phyloP scores from a whole-genome alignment of 1,140 invertebrate genomes.

The Agrypnia vestita region DNA sequence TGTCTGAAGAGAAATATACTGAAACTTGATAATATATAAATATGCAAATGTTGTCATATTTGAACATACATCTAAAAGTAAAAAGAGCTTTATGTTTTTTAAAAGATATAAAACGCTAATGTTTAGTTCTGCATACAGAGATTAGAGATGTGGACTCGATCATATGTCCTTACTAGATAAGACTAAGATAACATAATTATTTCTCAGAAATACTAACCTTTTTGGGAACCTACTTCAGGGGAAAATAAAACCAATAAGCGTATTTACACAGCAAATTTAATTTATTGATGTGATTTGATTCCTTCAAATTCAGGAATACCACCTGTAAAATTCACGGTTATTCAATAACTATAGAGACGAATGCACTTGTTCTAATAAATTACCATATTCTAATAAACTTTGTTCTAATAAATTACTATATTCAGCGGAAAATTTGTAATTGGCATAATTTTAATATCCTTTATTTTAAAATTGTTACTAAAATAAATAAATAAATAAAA shows the following conservation, averaged over 20 bases:
- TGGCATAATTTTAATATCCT: too few relatives aligned
- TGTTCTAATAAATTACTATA: too few relatives aligned
- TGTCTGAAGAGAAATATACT: conserved; percentile 58
- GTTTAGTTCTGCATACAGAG: conserved; percentile 58
- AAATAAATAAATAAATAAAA: conserved; percentile 48
- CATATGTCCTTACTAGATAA: conserved; percentile 46
- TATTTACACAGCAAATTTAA: conserved; percentile 40
- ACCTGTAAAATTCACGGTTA: conserved; percentile 57
- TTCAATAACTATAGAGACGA: too few relatives aligned
- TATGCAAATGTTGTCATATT: conserved; percentile 50
- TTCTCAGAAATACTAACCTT: conserved; percentile 14
- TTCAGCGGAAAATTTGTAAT: too few relatives aligned
- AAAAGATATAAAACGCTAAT: conserved; percentile 37
- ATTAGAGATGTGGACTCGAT: conserved; percentile 51
- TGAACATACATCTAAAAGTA: conserved; percentile 55
- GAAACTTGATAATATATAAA: conserved; percentile 55
- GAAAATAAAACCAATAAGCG: conserved; percentile 60
- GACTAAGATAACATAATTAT: conserved; percentile 49
- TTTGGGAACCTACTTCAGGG: conserved; percentile 49
- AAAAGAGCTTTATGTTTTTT: conserved; percentile 61
- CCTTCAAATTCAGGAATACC: conserved; percentile 47
- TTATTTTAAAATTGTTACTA: too few relatives aligned
- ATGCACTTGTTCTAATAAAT: too few relatives aligned
- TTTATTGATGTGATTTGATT: conserved; percentile 37
- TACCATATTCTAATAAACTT: too few relatives aligned